phyloP scores from a whole-genome alignment of 2,113 vertebrate genomes.

The Suricata suricatta region DNA sequence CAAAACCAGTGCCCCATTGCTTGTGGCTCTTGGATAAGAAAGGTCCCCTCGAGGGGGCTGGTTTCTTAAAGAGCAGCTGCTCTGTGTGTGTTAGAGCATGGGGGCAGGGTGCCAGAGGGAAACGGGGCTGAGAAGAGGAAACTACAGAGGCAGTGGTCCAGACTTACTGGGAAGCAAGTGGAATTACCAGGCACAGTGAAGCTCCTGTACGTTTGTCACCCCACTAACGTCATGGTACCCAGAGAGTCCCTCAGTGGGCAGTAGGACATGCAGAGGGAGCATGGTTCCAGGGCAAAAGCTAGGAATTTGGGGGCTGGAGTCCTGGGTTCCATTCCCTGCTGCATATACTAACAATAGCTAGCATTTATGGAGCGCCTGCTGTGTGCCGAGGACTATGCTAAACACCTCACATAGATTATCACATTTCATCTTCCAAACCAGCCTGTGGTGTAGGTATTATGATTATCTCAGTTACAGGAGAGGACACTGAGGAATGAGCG shows the following conservation, averaged over 20 bases:
- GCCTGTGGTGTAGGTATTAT: rapidly evolving
- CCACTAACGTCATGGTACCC: rapidly evolving
- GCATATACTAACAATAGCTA: not conserved
- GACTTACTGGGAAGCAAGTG: not conserved
- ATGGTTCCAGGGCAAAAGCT: not conserved
- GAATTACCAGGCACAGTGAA: not conserved
- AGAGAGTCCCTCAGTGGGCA: not conserved
- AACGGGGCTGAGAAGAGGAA: not conserved
- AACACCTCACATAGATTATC: rapidly evolving
- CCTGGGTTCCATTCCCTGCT: not conserved
- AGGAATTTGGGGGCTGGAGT: not conserved
- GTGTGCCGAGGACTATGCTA: not conserved
- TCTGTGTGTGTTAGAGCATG: rapidly evolving
- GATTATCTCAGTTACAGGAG: not conserved
- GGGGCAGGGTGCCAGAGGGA: not conserved
- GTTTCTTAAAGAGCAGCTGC: not conserved
- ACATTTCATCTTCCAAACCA: not conserved
- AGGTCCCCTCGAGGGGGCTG: rapidly evolving
- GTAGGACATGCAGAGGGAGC: not conserved
- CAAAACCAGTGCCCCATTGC: not conserved
- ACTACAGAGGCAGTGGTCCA: not conserved
- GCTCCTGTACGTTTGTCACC: not conserved
- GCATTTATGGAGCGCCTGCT: not conserved
- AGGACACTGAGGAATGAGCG: not conserved
- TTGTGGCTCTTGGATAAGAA: not conserved